A percentile compares a stretch with the other conserved stretches of the same genome.
phyloP scores from a whole-genome alignment of 1,140 invertebrate species.

The Drosophila guanche region DNA sequence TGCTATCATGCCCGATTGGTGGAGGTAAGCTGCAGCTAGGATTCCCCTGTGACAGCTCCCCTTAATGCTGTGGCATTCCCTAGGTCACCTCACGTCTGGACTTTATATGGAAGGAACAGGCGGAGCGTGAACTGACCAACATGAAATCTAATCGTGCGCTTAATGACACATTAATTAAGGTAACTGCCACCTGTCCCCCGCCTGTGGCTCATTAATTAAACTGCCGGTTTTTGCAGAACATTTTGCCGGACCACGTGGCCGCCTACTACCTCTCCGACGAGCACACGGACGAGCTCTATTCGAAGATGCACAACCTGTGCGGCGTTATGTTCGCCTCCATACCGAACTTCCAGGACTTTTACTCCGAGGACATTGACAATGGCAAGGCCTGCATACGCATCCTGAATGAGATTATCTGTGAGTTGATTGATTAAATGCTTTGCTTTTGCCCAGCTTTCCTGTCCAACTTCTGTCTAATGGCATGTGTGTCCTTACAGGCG shows the following conservation, averaged over 20 bases:
- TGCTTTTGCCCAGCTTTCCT: too few species aligned
- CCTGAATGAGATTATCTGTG: constrained; percentile 97
- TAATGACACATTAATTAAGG: constrained; percentile 83
- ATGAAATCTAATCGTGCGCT: constrained; percentile 87
- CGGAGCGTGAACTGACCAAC: constrained; percentile 94
- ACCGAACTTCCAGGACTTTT: constrained; percentile 99
- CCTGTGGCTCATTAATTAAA: constrained; percentile 60
- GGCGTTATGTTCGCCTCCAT: constrained; percentile 99
- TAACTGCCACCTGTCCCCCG: constrained; percentile 18
- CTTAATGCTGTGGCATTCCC: constrained; percentile 6
- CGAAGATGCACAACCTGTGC: constrained; percentile 95
- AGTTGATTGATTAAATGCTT: constrained; percentile 70
- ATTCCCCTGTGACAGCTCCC: neutral
- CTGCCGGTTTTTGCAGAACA: constrained; percentile 86
- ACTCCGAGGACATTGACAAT: constrained; percentile 98
- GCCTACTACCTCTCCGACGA: constrained; percentile 94
- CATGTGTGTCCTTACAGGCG: constrained; percentile 78
- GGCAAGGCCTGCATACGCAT: constrained; percentile 98
- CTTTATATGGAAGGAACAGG: constrained; percentile 97
- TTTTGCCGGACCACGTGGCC: constrained; percentile 97
- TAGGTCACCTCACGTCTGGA: constrained; percentile 93
- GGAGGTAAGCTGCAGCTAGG: constrained; percentile 84
- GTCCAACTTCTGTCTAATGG: constrained; percentile 30
- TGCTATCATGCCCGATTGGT: constrained; percentile 95
- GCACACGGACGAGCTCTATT: constrained; percentile 93